These are phyloP conservation scores for Falco punctatus DNA, from an alignment of 2,113 vertebrate species.

Conservation along the genomic window DNA sequence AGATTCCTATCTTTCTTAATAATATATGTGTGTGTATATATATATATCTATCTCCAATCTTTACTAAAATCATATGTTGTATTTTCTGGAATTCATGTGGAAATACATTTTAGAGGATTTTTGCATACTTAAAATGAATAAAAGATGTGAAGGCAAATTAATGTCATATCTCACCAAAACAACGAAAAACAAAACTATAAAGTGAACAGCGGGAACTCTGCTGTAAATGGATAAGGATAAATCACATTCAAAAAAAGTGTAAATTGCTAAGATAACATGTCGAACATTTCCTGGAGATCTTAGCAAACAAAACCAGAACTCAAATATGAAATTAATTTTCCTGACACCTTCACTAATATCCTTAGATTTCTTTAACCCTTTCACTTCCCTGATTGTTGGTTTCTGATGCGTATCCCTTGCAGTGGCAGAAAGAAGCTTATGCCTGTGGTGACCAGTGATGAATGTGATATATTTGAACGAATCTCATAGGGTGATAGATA, in stretches of 20 bases:
- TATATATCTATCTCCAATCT: not conserved
- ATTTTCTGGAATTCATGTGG: slow-evolving; percentile 25
- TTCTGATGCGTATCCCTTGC: not conserved
- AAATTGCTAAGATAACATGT: slow-evolving; percentile 6
- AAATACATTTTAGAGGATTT: slow-evolving; percentile 7
- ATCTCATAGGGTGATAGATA: not conserved
- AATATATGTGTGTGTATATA: not conserved
- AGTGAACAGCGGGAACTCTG: slow-evolving; percentile 40
- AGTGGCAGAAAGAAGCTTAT: not conserved
- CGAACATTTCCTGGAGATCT: not conserved
- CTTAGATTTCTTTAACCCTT: not conserved
- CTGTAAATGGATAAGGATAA: slow-evolving; percentile 54
- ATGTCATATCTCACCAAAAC: slow-evolving; percentile 45
- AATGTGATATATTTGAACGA: not conserved
- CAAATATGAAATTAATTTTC: not conserved
- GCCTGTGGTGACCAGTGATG: not conserved
- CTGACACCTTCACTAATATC: not conserved
- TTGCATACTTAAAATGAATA: slow-evolving; percentile 58
- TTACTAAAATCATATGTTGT: not conserved
- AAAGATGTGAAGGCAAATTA: slow-evolving; percentile 56
- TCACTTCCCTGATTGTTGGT: not conserved
- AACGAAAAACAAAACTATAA: slow-evolving; percentile 56
- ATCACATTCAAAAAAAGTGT: slow-evolving; percentile 28
- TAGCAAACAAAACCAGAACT: not conserved
- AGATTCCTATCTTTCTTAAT: not conserved